Base-by-base conservation (phyloP, 2,797 vertebrate genomes). In the Champsocephalus esox region DNA sequence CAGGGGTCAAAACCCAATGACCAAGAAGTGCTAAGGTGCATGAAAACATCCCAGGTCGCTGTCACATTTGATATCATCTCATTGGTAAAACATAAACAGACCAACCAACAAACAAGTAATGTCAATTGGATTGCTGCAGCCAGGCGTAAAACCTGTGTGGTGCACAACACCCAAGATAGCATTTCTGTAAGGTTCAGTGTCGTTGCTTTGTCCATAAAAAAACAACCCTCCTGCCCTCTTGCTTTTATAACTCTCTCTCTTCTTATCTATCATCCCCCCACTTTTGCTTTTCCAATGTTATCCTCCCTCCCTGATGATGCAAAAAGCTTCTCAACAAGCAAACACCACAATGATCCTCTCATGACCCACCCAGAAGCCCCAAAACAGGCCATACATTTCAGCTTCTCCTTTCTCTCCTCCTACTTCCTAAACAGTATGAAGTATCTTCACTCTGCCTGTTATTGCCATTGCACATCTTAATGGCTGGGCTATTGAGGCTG, bases 321-420 rank as follows among this genome's bases (percentile, higher is more conserved):
- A 68, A 81, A 91, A 88, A 86, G 88, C 91, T 91, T 91, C 88
- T 84, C 86, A 91, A 90, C 93, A 85, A 80, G 75, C 61, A 12
- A 62, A 81, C 76, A 84, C 80, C 73, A 80, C 77, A 86, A 80
- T 84, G 81, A 88, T 83, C 75, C 83, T 87, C 65, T 55, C 44
- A 12, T 63, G 63, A 74, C 55, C 56, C 59, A 13, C 12, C 41
- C 79, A 81, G 21, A 85, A 82, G 82, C 81, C 82, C 83, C 80
- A 83, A 56, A 77, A 88, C 81, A 88, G 79, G 54, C 76, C 79
- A 92, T 93, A 48, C 87, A 93, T 93, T 91, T 82, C 28, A 59
- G 38, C 65, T 80, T 75, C 69, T 83, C 83, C 87, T 75, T 63
- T 28, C 71, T 51, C 63, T 49, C 63, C 21, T 13, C 70, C 51